Evolutionary conservation across 2,888 invertebrate genomes (phyloP).

Genomic region (Sericinus montela): DNA sequence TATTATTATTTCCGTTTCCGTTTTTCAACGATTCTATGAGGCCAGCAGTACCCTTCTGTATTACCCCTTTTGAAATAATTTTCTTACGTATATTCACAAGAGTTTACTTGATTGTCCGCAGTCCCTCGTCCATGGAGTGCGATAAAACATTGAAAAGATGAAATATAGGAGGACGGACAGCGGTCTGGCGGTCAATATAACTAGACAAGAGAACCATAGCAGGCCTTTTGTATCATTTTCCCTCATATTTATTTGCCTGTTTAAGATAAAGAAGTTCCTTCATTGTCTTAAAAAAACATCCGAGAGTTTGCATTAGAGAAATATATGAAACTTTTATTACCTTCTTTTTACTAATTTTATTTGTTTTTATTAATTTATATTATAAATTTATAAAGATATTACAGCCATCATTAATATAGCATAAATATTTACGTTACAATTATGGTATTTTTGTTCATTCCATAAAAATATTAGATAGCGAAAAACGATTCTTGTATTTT

Average conservation of each 20-base stretch:
- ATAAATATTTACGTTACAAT: no score
- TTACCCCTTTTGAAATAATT: conserved; percentile 5
- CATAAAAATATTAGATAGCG: no score
- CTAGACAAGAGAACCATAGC: conserved; percentile 36
- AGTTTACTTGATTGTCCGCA: conserved; percentile 46
- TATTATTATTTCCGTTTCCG: background rate
- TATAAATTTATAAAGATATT: no score
- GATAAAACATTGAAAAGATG: conserved; percentile 68
- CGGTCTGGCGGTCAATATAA: conserved; percentile 45
- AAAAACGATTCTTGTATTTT: no score
- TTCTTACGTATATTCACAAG: conserved; percentile 13
- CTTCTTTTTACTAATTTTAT: no score
- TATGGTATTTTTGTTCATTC: no score
- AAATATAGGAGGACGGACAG: conserved; percentile 51
- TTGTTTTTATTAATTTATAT: no score
- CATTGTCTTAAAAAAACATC: no score
- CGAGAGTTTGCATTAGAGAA: no score
- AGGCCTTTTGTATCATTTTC: conserved; percentile 31
- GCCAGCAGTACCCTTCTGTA: no score
- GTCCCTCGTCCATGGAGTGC: conserved; percentile 48
- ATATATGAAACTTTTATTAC: no score
- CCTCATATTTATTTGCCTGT: conserved; percentile 30
- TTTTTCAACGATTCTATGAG: background rate
- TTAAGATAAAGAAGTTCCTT: conserved; percentile 27
- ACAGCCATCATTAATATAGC: no score